Percentiles rank a stretch among this genome's conserved stretches.
Conservation (phyloP, 1,140 invertebrate species). For the Caerostris extrusa region DNA sequence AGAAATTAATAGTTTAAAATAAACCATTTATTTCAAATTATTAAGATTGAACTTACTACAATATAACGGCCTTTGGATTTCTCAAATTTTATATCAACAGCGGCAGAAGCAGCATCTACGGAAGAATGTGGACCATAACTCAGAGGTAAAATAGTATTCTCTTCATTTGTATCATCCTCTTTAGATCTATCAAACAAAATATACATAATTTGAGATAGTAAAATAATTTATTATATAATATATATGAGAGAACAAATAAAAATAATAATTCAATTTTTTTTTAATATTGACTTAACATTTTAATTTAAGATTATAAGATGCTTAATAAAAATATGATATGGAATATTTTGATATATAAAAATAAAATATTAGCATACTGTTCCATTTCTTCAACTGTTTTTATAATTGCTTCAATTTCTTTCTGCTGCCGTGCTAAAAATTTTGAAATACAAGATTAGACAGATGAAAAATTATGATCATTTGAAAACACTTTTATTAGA, state of each 20-base stretch:
- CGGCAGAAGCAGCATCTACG: slow-evolving; percentile 79
- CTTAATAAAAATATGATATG: neutral
- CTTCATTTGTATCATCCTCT: slow-evolving; percentile 69
- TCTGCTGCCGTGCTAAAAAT: slow-evolving; percentile 52
- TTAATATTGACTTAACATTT: neutral
- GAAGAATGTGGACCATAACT: slow-evolving; percentile 76
- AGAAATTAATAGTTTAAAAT: neutral
- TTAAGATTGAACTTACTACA: slow-evolving; percentile 78
- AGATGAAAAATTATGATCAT: no score
- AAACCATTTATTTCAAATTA: neutral
- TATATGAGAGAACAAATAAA: no score
- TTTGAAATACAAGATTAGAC: no score
- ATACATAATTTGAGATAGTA: no score
- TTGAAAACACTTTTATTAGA: no score
- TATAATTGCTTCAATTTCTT: slow-evolving; percentile 68
- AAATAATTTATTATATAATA: no score
- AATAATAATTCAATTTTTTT: no score
- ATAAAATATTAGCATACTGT: slow-evolving; percentile 33
- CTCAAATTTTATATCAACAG: slow-evolving; percentile 79
- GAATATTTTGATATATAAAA: no score
- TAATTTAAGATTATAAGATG: neutral
- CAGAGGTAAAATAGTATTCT: slow-evolving; percentile 53
- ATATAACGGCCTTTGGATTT: slow-evolving; percentile 80
- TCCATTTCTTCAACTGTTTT: slow-evolving; percentile 69
- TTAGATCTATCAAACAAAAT: slow-evolving; percentile 33